Conservation (phyloP, 2,113 vertebrate genomes). For the Microtus montanus region DNA sequence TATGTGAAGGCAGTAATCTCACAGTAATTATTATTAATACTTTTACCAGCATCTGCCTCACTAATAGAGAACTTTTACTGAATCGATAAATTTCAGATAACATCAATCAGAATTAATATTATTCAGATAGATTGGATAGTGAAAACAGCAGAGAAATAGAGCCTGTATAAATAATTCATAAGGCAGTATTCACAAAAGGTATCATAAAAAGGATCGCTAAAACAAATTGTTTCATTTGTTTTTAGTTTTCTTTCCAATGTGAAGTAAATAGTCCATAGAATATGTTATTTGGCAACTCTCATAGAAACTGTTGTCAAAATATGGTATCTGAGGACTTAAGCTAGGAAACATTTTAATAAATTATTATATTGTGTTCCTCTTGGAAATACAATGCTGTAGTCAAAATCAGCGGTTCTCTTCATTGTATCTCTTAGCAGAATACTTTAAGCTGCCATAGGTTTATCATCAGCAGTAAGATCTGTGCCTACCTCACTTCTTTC, state of each 20-base stretch:
- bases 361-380: conserved; percentile 65
- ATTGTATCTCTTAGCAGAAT: not conserved
- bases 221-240: conserved; percentile 30
- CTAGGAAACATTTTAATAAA: conserved; percentile 20
- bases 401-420: not conserved
- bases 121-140: conserved; percentile 3
- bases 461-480: not conserved
- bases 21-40: not conserved
- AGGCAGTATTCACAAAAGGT: conserved; percentile 6
- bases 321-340: conserved; percentile 30
- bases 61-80: conserved; percentile 69
- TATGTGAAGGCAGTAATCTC: conserved; percentile 42
- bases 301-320: conserved; percentile 47
- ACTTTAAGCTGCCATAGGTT: not conserved
- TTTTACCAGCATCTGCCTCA: conserved; percentile 43
- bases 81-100: conserved; percentile 55
- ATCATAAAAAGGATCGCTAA: conserved; percentile 7
- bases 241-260: conserved; percentile 36
- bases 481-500: not conserved
- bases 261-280: conserved; percentile 51
- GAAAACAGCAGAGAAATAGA: conserved; percentile 39
- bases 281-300: conserved; percentile 23
- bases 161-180: conserved; percentile 54
- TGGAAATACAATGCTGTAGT: conserved; percentile 45
- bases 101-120: conserved; percentile 69